These are phyloP conservation scores for Aradophagus sp. DNA, from an alignment of 1,140 invertebrate genomes.

Conservation along the genomic window DNA sequence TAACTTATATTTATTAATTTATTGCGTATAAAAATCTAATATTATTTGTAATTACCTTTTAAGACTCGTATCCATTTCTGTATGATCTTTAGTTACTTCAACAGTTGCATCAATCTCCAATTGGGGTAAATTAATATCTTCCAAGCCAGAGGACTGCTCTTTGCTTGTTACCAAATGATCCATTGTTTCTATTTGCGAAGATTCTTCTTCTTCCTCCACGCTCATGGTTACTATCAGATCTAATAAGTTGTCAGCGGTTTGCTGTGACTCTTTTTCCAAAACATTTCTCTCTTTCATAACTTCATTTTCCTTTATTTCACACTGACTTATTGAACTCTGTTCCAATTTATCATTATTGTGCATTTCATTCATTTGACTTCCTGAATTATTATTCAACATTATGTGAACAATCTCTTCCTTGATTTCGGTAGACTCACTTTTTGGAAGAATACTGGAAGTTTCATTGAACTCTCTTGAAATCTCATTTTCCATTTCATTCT, in stretches of 20 bases:
- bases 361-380: not conserved
- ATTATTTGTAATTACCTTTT: too few relatives aligned
- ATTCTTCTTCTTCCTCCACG: too few relatives aligned
- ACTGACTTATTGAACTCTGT: too few relatives aligned
- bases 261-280: too few relatives aligned
- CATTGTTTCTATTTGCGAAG: slow-evolving; percentile 31
- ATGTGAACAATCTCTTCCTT: slow-evolving; percentile 39
- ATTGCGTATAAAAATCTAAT: too few relatives aligned
- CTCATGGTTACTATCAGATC: too few relatives aligned
- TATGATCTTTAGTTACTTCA: slow-evolving; percentile 51
- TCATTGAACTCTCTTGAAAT: slow-evolving; percentile 46
- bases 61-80: too few relatives aligned
- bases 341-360: slow-evolving; percentile 34
- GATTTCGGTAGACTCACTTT: slow-evolving; percentile 62
- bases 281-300: too few relatives aligned
- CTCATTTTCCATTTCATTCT: slow-evolving; percentile 25
- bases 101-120: slow-evolving; percentile 58
- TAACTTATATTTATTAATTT: too few relatives aligned
- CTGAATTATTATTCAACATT: slow-evolving; percentile 8
- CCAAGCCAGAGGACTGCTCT: slow-evolving; percentile 34
- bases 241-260: too few relatives aligned
- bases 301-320: too few relatives aligned
- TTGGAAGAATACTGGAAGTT: slow-evolving; percentile 58
- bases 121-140: slow-evolving; percentile 36
- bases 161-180: too few relatives aligned